phyloP scores from a whole-genome alignment of 2,888 invertebrate genomes.

The Liopterus haemorrhoidalis region DNA sequence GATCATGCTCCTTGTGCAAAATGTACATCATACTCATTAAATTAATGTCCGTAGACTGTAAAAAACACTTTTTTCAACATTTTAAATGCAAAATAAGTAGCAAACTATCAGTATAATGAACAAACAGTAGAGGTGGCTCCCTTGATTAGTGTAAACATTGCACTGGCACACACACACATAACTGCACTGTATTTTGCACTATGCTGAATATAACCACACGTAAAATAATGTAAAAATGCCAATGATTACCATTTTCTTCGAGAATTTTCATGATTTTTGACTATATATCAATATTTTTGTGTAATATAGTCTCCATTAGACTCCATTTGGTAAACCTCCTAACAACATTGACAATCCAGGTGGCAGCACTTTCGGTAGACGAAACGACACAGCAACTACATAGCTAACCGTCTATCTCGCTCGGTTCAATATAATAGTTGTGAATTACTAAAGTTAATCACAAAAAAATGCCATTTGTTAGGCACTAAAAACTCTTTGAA shows the following conservation, averaged over 20 bases:
- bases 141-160: conserved; percentile 49
- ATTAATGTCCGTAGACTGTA: conserved; percentile 12
- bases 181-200: conserved; percentile 40
- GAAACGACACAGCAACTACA: conserved; percentile 41
- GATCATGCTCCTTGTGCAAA: conserved; percentile 19
- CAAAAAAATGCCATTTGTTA: conserved; percentile 9
- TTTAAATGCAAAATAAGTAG: conserved; percentile 17
- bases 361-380: conserved; percentile 63
- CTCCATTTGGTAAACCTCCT: conserved; percentile 57
- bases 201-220: conserved; percentile 37
- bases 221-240: conserved; percentile 33
- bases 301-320: conserved; percentile 60
- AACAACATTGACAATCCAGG: conserved; percentile 77
- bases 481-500: too few relatives aligned
- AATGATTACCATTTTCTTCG: conserved; percentile 48
- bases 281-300: conserved; percentile 58
- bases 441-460: not conserved
- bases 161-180: conserved; percentile 41
- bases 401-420: too few relatives aligned
- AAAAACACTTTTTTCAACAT: conserved; percentile 11
- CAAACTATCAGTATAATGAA: conserved; percentile 42
- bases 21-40: conserved; percentile 17
- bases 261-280: conserved; percentile 45
- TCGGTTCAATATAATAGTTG: not conserved
- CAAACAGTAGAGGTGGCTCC: conserved; percentile 49